These are phyloP conservation scores for Drosophila burlai DNA, from an alignment of 1,140 invertebrate species.

Conservation along the genomic window DNA sequence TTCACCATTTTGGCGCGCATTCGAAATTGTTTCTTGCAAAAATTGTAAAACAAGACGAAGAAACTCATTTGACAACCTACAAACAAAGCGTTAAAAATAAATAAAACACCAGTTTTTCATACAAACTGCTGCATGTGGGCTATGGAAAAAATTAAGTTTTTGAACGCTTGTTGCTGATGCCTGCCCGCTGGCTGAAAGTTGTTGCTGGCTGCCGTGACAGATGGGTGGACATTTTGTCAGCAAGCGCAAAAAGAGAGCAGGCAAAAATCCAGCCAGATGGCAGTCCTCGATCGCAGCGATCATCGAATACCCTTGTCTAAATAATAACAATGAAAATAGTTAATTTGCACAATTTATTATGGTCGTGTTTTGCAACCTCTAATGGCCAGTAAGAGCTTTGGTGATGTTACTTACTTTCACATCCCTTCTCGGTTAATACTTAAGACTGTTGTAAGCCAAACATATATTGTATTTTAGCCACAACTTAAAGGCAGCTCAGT, in stretches of 20 bases:
- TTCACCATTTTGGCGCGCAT: conserved; percentile 53
- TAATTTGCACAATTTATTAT: too few relatives aligned
- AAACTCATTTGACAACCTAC: conserved; percentile 41
- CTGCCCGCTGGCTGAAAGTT: conserved; percentile 57
- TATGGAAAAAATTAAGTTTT: conserved; percentile 46
- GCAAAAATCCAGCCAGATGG: background rate
- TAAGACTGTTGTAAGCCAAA: background rate
- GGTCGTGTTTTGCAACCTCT: too few relatives aligned
- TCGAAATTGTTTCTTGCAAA: conserved; percentile 61
- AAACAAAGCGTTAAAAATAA: conserved; percentile 5
- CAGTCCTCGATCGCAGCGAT: conserved; percentile 2
- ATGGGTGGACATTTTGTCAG: conserved; percentile 80
- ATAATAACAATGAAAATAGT: background rate
- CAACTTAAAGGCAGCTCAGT: background rate
- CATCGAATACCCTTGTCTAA: conserved; percentile 16
- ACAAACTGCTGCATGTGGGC: conserved; percentile 63
- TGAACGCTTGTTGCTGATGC: conserved; percentile 61
- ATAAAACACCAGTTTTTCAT: conserved; percentile 51
- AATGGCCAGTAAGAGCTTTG: too few relatives aligned
- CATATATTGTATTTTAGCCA: background rate
- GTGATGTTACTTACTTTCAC: background rate
- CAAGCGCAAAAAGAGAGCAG: conserved; percentile 28
- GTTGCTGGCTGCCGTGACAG: conserved; percentile 67
- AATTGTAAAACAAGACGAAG: conserved; percentile 45
- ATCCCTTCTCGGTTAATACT: background rate